Percentiles rank a stretch among this genome's conserved stretches.
These are phyloP conservation scores for Isichthys henryi DNA, from an alignment of 2,113 vertebrate species.

Conservation along the genomic window DNA sequence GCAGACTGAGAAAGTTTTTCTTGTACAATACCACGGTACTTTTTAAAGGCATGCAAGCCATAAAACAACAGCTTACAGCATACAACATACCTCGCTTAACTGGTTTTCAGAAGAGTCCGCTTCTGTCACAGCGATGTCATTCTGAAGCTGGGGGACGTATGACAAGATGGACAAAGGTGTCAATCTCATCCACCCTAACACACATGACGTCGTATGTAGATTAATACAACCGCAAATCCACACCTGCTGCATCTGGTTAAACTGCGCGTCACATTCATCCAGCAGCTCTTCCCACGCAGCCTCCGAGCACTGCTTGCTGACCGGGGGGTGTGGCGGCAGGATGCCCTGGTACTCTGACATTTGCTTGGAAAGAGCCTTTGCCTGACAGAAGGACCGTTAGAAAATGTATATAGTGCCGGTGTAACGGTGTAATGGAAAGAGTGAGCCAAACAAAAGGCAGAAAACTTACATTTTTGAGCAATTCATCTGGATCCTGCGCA, in stretches of 20 bases:
- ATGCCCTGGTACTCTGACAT: not conserved
- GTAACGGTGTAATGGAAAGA: no score
- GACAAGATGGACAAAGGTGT: constrained; percentile 8
- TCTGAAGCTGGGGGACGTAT: constrained; percentile 56
- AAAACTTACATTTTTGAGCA: constrained; percentile 16
- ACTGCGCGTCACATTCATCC: constrained; percentile 53
- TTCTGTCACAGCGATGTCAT: constrained; percentile 50
- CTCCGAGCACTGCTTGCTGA: constrained; percentile 31
- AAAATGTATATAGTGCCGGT: not conserved
- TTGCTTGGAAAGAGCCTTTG: constrained; percentile 18
- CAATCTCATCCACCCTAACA: not conserved
- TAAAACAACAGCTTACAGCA: not conserved
- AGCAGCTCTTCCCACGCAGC: constrained; percentile 44
- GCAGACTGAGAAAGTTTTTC: not conserved
- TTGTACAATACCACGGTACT: not conserved
- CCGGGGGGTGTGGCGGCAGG: not conserved
- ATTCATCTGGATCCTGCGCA: constrained; percentile 8
- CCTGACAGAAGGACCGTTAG: not conserved
- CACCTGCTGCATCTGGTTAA: constrained; percentile 48
- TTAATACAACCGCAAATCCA: not conserved
- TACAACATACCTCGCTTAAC: constrained; percentile 48
- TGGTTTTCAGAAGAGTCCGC: constrained; percentile 38
- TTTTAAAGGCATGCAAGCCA: not conserved
- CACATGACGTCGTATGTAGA: constrained; percentile 31
- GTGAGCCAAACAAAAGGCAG: not conserved